Percentiles rank a stretch among this genome's conserved stretches.
Evolutionary conservation across 1,140 invertebrate species (phyloP).

Genomic region (Bombus vancouverensis): DNA sequence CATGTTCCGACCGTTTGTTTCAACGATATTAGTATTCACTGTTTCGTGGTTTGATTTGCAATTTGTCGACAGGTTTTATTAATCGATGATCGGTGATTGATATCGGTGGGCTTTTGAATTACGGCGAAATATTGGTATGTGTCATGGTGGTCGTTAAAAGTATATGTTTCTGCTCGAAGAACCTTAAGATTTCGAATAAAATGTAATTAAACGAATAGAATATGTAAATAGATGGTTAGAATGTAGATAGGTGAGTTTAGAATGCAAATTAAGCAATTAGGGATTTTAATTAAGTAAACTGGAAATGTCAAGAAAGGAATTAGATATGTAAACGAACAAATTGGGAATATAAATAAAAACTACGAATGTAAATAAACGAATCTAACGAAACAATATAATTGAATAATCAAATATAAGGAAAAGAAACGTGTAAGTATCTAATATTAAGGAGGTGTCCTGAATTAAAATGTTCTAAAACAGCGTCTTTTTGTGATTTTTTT

Average conservation of each 20-base stretch:
- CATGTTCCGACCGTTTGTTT: too few species aligned
- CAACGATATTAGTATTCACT: too few species aligned
- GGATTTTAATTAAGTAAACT: background rate
- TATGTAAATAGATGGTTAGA: background rate
- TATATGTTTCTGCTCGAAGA: background rate
- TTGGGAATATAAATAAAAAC: too few species aligned
- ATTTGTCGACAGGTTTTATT: background rate
- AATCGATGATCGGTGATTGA: background rate
- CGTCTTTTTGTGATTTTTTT: too few species aligned
- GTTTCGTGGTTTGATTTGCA: background rate
- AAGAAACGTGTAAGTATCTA: too few species aligned
- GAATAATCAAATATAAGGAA: too few species aligned
- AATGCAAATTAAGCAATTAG: background rate
- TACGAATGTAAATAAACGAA: too few species aligned
- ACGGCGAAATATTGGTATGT: background rate
- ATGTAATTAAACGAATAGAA: background rate
- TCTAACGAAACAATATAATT: too few species aligned
- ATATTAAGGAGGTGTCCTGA: too few species aligned
- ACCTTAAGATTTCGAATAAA: background rate
- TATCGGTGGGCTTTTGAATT: background rate
- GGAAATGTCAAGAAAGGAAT: background rate
- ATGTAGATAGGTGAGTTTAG: background rate
- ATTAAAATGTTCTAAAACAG: too few species aligned
- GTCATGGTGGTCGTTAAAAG: background rate
- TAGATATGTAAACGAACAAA: too few species aligned